phyloP scores from a whole-genome alignment of 2,888 invertebrate genomes.

The Octodonta nipae region DNA sequence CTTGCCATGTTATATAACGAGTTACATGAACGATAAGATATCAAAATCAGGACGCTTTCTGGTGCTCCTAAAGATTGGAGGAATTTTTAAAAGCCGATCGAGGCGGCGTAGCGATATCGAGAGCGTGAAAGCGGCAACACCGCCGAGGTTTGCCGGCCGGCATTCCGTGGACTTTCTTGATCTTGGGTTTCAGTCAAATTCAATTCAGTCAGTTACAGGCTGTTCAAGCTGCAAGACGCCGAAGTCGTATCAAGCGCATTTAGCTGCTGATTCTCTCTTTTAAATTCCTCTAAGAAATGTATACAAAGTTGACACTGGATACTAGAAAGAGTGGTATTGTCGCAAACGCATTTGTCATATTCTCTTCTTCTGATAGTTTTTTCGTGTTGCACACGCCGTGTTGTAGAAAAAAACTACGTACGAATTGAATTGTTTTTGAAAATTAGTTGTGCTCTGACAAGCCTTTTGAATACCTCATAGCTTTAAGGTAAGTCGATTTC shows the following conservation, averaged over 20 bases:
- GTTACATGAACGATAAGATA: too few relatives aligned
- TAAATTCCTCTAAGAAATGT: slow-evolving; percentile 28
- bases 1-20: too few relatives aligned
- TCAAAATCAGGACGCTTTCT: too few relatives aligned
- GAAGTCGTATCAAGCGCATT: slow-evolving; percentile 20
- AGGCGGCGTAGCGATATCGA: too few relatives aligned
- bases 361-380: slow-evolving; percentile 26
- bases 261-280: slow-evolving; percentile 1
- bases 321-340: slow-evolving; percentile 34
- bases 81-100: too few relatives aligned
- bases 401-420: slow-evolving; percentile 33
- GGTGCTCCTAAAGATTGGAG: too few relatives aligned
- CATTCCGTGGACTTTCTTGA: slow-evolving; percentile 10
- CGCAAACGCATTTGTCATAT: slow-evolving; percentile 28
- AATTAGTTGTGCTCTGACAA: slow-evolving; percentile 25
- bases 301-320: slow-evolving; percentile 35
- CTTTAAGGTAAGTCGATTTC: slow-evolving; percentile 30
- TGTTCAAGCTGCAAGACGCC: slow-evolving; percentile 27
- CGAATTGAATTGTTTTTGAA: slow-evolving; percentile 10
- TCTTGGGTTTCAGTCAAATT: slow-evolving; percentile 11
- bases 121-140: slow-evolving; percentile 8
- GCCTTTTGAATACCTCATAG: slow-evolving; percentile 30
- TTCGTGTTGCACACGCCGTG: slow-evolving; percentile 35
- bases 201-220: slow-evolving; percentile 26
- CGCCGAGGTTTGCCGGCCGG: slow-evolving; percentile 2